Base-by-base conservation (phyloP, 2,888 invertebrate species). In the Mimas tiliae region DNA sequence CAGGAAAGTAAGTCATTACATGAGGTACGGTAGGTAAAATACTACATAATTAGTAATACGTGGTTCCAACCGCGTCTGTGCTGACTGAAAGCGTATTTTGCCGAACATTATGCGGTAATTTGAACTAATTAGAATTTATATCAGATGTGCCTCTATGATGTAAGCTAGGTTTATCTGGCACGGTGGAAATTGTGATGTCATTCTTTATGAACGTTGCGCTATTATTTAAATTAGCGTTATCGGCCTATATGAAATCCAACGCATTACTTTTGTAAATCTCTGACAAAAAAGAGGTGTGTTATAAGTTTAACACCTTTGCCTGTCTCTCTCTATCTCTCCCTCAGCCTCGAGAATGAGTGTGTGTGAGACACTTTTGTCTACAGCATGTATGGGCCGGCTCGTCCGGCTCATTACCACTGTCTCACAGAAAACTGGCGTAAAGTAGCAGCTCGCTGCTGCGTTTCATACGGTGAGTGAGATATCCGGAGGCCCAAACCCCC, bases 71-170 rank as follows among this genome's bases (percentile, higher is more conserved):
- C 16, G 62, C 51, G 19, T 55, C 55, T 34, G 33, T 64, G 58
- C 50, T 19, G n/a, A 16, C 53, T 38, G 55, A 51, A 21, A 38
- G 21, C 64, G 48, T 27, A 58, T 65, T 65, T 48, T 53, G 34
- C 63, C 33, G 42, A 48, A 53, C 38, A 52, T 47, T 53, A 50
- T 27, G 55, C 53, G 27, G 64, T 48, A 67, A 67, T 58, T 53
- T 38, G 7, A 45, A 64, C 51, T 53, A 53, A 65, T 63, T 53
- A 66, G 51, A 66, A 66, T 42, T 66, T 47, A 63, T 51, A 51
- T 50, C 38, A 21, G 19, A 50, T 51, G 19, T 64, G 51, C 16
- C 34, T 12, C 21, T 16, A 45, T 4, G 19, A 27, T 42, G 12
- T 38, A 53, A 52, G 55, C 16, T 16, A 53, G 38, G 16, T 52